Base-by-base conservation (phyloP, 1,140 invertebrate genomes). In the Pseudoatta argentina region DNA sequence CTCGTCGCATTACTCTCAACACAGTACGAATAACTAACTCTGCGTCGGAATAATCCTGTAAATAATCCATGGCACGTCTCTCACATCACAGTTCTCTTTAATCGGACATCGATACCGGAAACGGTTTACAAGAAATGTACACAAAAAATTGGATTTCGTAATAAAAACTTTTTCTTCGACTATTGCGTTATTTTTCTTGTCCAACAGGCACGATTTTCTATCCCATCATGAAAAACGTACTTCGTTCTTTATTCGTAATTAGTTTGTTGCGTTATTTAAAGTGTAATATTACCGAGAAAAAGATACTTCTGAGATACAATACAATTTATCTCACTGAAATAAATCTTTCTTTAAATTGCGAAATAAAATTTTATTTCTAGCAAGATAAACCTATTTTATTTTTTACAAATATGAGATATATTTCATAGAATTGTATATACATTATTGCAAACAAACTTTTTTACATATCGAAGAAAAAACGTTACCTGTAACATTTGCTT, bases 131-230 rank as follows among this genome's bases (percentile, higher is more conserved):
- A 34, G 30, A 34, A 34, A 34, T 86, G 77, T 66, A 39, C 10
- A 76, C 51, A 30, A 81, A 59, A 86, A 81, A 86, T 91, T 91
- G 86, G 86, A 78, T 91, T 91, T 91, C 86, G 66, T 90, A 90
- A 91, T 90, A 90, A 91, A 91, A 87, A 27, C 64, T 64, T 69
- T 72, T 83, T 87, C 86, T 89, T 89, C 86, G 75, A 89, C 24
- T 53, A 71, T 12, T 64, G 67, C 30, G 30, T 64, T 44, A 39
- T 44, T 27, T n/a, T 39, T 21, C 61, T 67, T 48, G n/a, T 34
- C 61, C 16, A 48, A 59, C 16, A 30, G 24, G 4, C 12, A 71
- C 34, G 1, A 5, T n/a, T 5, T 16, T 48, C 12, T 57, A 16
- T 24, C 1, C 7, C 7, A 6, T 1, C 5, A 14, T 30, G n/a